Base-by-base conservation (phyloP, 2,113 vertebrate genomes). In the Microcebus tavaratra region DNA sequence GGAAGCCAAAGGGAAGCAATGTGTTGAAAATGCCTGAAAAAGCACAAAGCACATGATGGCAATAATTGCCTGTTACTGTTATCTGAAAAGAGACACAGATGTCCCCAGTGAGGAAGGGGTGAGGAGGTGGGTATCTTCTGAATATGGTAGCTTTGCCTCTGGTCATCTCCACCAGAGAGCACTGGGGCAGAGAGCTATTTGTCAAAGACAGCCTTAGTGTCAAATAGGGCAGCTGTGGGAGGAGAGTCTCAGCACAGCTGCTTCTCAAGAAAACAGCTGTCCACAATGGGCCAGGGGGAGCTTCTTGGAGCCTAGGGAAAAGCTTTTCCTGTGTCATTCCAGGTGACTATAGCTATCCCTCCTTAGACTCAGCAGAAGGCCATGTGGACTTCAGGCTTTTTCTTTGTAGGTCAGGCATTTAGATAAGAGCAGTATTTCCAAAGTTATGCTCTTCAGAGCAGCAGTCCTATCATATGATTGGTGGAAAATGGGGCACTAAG, bases 231-330 rank as follows among this genome's bases (percentile, higher is more conserved):
- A 50, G 1, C 21, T 1, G 0, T 14, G 8, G 21, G 3, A 48
- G 15, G 25, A 59, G n/a, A 80, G 21, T 50, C 70, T 68, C 20
- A 57, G 21, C 25, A 3, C 0, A 55, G 23, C 3, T 84, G 92
- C 65, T 73, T 90, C 68, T 88, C 91, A 68, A 89, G 72, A 97
- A 96, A 83, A 83, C 65, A 78, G 45, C 42, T 92, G 91, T 81
- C 73, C 78, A 63, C 61, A 61, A 3, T 0, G 2, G 0, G 73
- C 50, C 8, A 1, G 21, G 39, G 20, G 48, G 6, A 70, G 45
- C 76, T 94, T 79, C 78, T 95, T 90, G 10, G 92, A 95, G 10
- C 81, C 97, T 89, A n/a, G n/a, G 96, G 89, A 92, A 92, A 81
- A 88, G 36, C 31, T 48, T 96, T 90, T 31, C 85, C 91, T 81